Evolutionary conservation across 2,888 invertebrate genomes (phyloP), one percentile per base, ranked within the genome.

Genomic region (Antitype chi): DNA sequence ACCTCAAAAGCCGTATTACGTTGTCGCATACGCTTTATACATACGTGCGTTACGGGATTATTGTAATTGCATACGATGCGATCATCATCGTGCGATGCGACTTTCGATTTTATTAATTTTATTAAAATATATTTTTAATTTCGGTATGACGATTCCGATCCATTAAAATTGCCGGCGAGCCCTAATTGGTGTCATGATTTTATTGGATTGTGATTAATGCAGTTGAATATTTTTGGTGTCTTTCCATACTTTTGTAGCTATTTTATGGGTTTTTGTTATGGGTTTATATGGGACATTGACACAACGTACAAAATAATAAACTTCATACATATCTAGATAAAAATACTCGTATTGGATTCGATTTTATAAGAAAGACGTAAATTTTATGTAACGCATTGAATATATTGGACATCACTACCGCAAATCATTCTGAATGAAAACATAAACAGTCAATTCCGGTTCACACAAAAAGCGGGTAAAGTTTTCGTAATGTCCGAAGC

Each of bases 61-160:
- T 89, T 89, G 91, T 94, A 91, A 94, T 94, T 93, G 91, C 90
- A 91, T 92, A 88, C 87, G 91, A 91, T 90, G 88, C 87, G 91
- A 90, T 88, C 90, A 89, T 90, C 87, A 84, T 87, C 84, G 81
- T 77, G 71, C 75, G 74, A 82, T 67, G 82, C 79, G 75, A 81
- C 84, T 81, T 83, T 82, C 82, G 75, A 81, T 80, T 87, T 86
- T 87, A 87, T 87, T 86, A 80, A 88, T 85, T 88, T 85, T 85
- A 90, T 86, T 88, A 76, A 84, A 85, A 72, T 70, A 71, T 73
- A 79, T 84, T 69, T 87, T 87, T 79, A 78, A 85, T 87, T 86
- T 76, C 2, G 77, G 70, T 81, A 84, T 78, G 38, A 73, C 62
- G 76, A 85, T 81, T 64, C 66, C 68, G 67, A 78, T 60, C 74